These are phyloP conservation scores for Alectoris magna DNA, from an alignment of 2,797 vertebrate species.

Conservation along the genomic window DNA sequence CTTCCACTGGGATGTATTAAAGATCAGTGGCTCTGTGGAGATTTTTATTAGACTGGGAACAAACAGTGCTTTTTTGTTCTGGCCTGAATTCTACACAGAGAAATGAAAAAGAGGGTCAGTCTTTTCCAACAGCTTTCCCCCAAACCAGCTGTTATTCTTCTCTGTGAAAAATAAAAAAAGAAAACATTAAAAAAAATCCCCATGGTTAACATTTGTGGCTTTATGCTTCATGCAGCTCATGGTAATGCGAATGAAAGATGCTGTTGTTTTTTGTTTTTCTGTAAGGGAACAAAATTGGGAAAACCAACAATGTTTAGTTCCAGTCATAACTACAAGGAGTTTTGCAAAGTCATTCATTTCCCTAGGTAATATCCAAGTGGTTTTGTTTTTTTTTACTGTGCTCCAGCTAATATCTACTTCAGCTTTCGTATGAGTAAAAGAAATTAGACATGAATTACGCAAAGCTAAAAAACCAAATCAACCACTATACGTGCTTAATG, in stretches of 20 bases:
- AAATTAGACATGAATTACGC: not conserved
- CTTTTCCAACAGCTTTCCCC: not conserved
- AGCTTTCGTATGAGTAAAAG: conserved; percentile 20
- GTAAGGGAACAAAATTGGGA: not conserved
- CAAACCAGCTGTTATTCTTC: not conserved
- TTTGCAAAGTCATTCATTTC: conserved; percentile 56
- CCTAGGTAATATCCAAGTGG: not conserved
- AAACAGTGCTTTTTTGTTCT: conserved; percentile 18
- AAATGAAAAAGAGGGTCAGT: not conserved
- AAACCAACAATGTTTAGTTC: conserved; percentile 34
- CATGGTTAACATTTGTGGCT: not conserved
- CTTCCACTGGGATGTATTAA: not conserved
- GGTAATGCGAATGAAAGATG: not conserved
- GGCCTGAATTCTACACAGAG: not conserved
- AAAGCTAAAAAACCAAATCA: not conserved
- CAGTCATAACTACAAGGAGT: conserved; percentile 28
- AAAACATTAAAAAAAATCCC: no score
- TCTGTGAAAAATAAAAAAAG: not conserved
- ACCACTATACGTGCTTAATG: not conserved
- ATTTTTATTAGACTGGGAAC: conserved; percentile 27
- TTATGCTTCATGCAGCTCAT: not conserved
- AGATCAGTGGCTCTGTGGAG: not conserved
- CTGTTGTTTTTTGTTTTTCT: not conserved
- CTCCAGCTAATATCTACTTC: not conserved
- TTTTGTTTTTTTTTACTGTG: not conserved